These are phyloP conservation scores for Smittia sp. DNA, from an alignment of 2,888 invertebrate species.

Conservation along the genomic window DNA sequence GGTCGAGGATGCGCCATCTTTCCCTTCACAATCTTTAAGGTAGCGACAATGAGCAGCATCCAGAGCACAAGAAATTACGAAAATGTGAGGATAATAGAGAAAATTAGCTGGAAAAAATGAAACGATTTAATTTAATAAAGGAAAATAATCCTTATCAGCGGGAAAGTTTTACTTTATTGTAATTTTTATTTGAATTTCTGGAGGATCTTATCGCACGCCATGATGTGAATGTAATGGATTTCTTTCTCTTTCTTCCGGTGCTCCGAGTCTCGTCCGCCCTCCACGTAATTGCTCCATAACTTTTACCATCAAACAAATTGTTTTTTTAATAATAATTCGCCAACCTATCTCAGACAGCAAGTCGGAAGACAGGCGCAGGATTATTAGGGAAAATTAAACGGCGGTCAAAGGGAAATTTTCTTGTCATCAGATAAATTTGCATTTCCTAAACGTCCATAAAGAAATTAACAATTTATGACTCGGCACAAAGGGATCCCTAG, in stretches of 20 bases:
- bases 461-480: background rate
- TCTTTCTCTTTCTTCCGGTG: background rate
- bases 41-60: background rate
- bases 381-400: background rate
- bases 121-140: slow-evolving; percentile 40
- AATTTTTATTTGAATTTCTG: slow-evolving; percentile 38
- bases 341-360: background rate
- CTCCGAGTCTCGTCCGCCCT: background rate
- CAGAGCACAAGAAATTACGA: background rate
- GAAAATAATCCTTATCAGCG: slow-evolving; percentile 35
- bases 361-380: too few relatives aligned
- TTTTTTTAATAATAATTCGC: background rate
- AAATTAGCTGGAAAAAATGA: slow-evolving; percentile 38
- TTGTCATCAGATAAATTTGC: background rate
- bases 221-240: background rate
- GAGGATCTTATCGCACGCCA: slow-evolving; percentile 34
- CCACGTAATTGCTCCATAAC: background rate
- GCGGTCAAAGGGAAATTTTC: background rate
- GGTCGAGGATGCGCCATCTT: background rate
- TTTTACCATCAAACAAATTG: slow-evolving; percentile 3
- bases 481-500: background rate
- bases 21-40: slow-evolving; percentile 1
- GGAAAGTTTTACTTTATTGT: slow-evolving; percentile 34
- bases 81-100: slow-evolving; percentile 30
- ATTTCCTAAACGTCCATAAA: background rate